Base-by-base conservation (phyloP, 23 tunicate species). In the Oikopleura vanhoeffeni region DNA sequence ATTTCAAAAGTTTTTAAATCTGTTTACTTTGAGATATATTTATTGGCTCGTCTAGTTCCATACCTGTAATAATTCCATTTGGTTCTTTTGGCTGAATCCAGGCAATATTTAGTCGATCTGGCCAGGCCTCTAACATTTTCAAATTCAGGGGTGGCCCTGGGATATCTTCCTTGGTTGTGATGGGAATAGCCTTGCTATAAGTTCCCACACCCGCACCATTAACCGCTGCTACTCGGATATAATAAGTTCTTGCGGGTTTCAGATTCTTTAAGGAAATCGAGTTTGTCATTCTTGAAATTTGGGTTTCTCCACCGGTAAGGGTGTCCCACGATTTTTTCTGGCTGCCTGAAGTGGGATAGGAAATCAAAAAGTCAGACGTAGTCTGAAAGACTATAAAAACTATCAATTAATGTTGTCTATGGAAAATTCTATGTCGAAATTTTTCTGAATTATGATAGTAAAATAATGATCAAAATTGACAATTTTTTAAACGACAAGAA, bases 51-150 rank as follows among this genome's bases (percentile, higher is more conserved):
- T n/a, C n/a, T n/a, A n/a, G n/a, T n/a, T n/a, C n/a, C n/a, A 49
- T 13, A 49, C 64, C 64, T 49, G 79, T 71, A 13, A 71, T 71
- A 2, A 13, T 18, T 33, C 79, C 79, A 71, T 71, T 71, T 28
- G 79, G 79, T 2, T 71, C 35, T 32, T 71, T 71, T 71, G 79
- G 79, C 79, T 71, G 79, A 2, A 2, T 71, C 79, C 79, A 71
- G 34, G 35, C 79, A 24, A 71, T 71, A 71, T 71, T 71, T 32
- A 71, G 3, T 2, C 35, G 79, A 38, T 71, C 79, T 32, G 79
- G 79, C 79, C 79, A 71, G 2, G 32, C 79, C 38, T 18, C 27
- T 4, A 32, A 18, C 3, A 71, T 30, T 30, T 71, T 3, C 38
- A 71, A 32, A 71, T 71, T 38, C 34, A 71, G 4, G 27, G 79